Conservation (phyloP, 2,888 invertebrate genomes). For the Tenthredo distinguenda region DNA sequence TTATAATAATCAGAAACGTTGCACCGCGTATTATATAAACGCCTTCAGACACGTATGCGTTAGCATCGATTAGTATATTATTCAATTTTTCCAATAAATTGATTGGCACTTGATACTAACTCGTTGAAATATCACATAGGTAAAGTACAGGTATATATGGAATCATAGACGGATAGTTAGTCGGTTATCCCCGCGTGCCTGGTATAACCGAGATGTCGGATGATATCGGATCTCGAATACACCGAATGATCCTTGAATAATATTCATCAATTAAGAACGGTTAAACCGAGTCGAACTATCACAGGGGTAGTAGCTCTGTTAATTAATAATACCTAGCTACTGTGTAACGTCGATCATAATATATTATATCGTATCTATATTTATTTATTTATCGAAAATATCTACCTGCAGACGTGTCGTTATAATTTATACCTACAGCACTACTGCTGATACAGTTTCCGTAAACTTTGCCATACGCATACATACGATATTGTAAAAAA, state of each 20-base stretch:
- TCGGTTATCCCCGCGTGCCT: not conserved
- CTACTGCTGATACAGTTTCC: no score
- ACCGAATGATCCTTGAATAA: not conserved
- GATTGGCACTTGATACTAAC: not conserved
- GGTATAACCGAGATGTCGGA: not conserved
- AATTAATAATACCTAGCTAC: not conserved
- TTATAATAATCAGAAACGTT: no score
- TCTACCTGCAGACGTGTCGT: no score
- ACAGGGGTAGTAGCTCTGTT: not conserved
- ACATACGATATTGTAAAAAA: not conserved
- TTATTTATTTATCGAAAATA: no score
- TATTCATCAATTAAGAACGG: not conserved
- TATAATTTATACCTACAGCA: no score
- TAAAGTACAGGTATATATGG: no score
- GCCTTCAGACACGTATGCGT: not conserved
- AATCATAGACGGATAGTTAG: not conserved
- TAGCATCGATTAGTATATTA: not conserved
- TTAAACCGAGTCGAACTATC: not conserved
- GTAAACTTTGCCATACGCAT: not conserved
- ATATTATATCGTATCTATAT: no score
- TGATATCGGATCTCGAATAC: not conserved
- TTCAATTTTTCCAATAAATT: not conserved
- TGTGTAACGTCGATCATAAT: not conserved
- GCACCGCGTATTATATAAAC: no score
- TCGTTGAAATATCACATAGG: not conserved